Evolutionary conservation across 2,797 vertebrate genomes (phyloP), one percentile per base, ranked within the genome.

Genomic region (Corythornis leucogaster): DNA sequence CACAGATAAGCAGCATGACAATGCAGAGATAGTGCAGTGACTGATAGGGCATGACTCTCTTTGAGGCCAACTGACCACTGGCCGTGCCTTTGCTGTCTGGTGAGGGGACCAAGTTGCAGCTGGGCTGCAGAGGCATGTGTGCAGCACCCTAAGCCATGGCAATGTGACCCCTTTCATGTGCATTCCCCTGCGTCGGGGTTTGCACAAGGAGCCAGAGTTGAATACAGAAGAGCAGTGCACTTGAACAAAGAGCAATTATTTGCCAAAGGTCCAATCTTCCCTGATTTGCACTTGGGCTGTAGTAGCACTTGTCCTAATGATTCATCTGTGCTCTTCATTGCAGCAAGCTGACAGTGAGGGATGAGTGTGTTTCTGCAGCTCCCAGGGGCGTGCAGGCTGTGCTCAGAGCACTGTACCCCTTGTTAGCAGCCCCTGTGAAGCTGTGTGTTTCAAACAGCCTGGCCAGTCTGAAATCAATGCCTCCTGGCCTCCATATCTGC

Each of bases 251-350:
- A 92, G 90, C 64, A 90, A 6, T 83, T 87, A 90, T 95, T 86
- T 94, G 80, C 80, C 63, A 58, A 74, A 79, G 89, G 74, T 88
- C 91, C 92, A 59, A 71, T 80, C 85, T 92, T 94, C 75, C 84
- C 79, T 96, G 93, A 92, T 95, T 92, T 93, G 89, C 69, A 76
- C 92, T 94, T 87, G 85, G 94, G 90, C 82, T 95, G 83, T 93
- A 96, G 89, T 73, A 94, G 92, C 87, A 87, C 92, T 95, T 82
- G 73, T 78, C 55, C 69, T 94, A 95, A 95, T 93, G 90, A 95
- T 90, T 90, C 81, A 89, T 71, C 69, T 4, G 0, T 19, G 62
- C 75, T 91, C 69, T 80, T 88, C 83, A 59, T 54, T 17, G 50
- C 90, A 75, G 77, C 75, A 61, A 61, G 69, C 78, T 87, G 87